These are phyloP conservation scores for Hydraecia micacea DNA, from an alignment of 2,888 invertebrate species.

Conservation along the genomic window DNA sequence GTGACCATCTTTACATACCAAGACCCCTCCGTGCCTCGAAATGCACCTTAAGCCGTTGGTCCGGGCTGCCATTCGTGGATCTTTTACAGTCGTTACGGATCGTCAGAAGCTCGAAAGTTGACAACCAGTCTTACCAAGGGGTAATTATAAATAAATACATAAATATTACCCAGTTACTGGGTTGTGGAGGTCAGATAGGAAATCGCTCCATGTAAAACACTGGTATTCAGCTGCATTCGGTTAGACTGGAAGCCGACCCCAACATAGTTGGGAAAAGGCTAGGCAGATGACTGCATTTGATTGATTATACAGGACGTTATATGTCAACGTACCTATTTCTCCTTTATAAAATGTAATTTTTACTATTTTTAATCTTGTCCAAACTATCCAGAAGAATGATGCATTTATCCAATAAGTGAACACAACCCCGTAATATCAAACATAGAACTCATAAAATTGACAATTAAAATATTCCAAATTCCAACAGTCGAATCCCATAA, in stretches of 20 bases:
- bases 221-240: background rate
- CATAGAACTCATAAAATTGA: conserved; percentile 2
- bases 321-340: background rate
- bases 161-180: background rate
- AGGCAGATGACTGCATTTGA: background rate
- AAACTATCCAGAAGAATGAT: background rate
- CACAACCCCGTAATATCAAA: conserved; percentile 11
- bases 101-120: background rate
- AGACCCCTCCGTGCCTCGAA: too few species aligned
- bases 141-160: too few species aligned
- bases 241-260: background rate
- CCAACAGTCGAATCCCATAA: conserved; percentile 41
- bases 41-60: too few species aligned
- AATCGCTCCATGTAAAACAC: background rate
- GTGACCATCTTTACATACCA: background rate
- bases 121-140: background rate
- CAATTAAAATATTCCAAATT: conserved; percentile 42
- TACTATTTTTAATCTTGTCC: too few species aligned
- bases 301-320: background rate
- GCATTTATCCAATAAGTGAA: conserved; percentile 1
- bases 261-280: too few species aligned
- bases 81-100: background rate
- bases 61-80: too few species aligned
- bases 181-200: background rate
- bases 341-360: background rate